Base-by-base conservation (phyloP, 2,113 vertebrate genomes). In the Sturnus vulgaris region DNA sequence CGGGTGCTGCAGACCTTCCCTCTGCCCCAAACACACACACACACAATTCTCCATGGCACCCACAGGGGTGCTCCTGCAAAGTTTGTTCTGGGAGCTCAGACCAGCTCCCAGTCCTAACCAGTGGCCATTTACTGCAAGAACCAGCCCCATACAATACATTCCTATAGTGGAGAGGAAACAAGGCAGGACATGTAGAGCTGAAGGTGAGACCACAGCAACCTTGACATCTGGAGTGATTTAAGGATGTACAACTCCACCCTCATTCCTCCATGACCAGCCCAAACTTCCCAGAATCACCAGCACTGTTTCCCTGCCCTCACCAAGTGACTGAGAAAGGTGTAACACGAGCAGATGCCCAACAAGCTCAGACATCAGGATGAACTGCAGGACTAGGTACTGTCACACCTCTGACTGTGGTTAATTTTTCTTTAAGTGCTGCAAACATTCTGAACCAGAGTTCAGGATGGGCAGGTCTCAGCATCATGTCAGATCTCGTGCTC, bases 401-500 rank as follows among this genome's bases (percentile, higher is more conserved):
- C 46, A 50, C 42, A 68, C 24, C 55, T 60, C 65, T 70, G 35
- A 50, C 47, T 40, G 19, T 15, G 31, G 28, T 27, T 46, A 5
- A 35, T 46, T 63, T 37, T 69, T 27, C 24, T 75, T 49, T 61
- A 72, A 90, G 11, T 55, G 50, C 66, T 50, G 46, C 46, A 80
- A 61, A 63, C 42, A 52, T 39, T 42, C 68, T 13, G 16, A 49
- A 28, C 19, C 27, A 46, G 50, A 73, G 50, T 3, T 73, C 76
- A 49, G 39, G 31, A 53, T 3, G 22, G 20, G 53, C 40, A 83
- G 42, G 28, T 35, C 60, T 70, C 69, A 57, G 56, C 40, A 86
- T 6, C 0, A 0, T 66, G 47, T 37, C 11, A 4, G 3, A 46
- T 12, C 15, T 8, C 2, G 8, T 37, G 33, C 31, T 84, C 25